phyloP scores from a whole-genome alignment of 2,113 vertebrate species.

The Calyptommatus sinebrachiatus region DNA sequence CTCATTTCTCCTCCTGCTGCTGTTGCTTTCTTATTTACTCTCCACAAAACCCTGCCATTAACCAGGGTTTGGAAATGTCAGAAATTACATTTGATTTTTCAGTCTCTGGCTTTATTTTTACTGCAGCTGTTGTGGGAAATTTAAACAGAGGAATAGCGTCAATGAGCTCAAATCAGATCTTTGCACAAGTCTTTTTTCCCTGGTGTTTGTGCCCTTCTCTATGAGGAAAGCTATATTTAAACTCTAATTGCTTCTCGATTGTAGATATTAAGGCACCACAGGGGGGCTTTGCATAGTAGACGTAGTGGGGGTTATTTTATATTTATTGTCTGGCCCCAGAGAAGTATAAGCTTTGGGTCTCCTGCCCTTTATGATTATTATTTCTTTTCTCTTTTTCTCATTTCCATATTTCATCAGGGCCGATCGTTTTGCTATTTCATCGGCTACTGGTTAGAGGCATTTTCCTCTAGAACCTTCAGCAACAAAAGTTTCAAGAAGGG shows the following conservation, averaged over 20 bases:
- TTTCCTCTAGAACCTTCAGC: background rate
- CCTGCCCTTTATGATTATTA: constrained; percentile 39
- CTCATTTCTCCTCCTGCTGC: too few relatives aligned
- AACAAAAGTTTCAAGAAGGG: background rate
- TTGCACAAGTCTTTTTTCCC: constrained; percentile 52
- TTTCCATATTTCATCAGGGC: constrained; percentile 40
- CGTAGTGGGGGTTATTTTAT: constrained; percentile 39
- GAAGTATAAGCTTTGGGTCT: constrained; percentile 42
- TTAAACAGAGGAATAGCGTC: constrained; percentile 38
- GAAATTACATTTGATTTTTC: constrained; percentile 11
- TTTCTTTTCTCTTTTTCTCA: background rate
- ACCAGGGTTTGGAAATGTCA: constrained; percentile 21
- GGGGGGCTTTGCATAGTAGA: constrained; percentile 71
- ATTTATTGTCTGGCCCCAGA: constrained; percentile 30
- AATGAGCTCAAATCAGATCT: constrained; percentile 48
- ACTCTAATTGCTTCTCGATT: constrained; percentile 73
- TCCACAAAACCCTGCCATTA: background rate
- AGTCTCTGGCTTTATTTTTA: background rate
- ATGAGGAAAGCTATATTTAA: constrained; percentile 70
- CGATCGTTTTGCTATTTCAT: background rate
- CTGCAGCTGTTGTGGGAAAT: constrained; percentile 15
- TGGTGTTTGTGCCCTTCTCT: constrained; percentile 56
- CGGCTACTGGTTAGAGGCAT: background rate
- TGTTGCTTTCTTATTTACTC: background rate
- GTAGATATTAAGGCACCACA: constrained; percentile 71